Percentiles rank a stretch among this genome's conserved stretches.
Evolutionary conservation across 2,113 vertebrate species (phyloP).

Genomic region (Urocolius indicus): DNA sequence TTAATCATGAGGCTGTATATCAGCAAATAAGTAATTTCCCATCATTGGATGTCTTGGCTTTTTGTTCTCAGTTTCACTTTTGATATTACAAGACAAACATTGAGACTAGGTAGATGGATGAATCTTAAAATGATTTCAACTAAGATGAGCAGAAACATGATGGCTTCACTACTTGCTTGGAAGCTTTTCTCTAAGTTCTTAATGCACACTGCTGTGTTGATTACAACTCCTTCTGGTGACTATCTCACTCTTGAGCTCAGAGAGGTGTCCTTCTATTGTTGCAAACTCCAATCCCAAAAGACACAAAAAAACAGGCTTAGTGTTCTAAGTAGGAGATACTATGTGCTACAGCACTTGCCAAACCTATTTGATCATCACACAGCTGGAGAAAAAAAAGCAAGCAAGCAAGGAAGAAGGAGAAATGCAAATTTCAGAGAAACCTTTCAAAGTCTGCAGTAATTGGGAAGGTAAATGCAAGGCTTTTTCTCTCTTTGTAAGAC

Average conservation of each 20-base stretch:
- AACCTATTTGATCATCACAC: background rate
- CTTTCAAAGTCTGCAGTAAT: conserved; percentile 32
- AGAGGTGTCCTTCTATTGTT: background rate
- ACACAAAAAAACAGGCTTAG: background rate
- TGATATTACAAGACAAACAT: background rate
- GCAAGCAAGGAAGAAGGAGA: background rate
- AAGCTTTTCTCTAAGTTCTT: background rate
- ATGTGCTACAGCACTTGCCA: background rate
- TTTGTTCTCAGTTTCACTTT: background rate
- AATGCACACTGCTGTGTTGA: background rate
- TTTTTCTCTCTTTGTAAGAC: conserved; percentile 45
- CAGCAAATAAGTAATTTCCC: background rate
- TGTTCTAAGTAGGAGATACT: background rate
- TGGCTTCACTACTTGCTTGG: background rate
- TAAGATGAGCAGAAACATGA: background rate
- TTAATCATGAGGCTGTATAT: background rate
- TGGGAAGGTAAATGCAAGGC: conserved; percentile 38
- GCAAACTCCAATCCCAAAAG: background rate
- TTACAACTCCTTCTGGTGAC: background rate
- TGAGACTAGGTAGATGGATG: background rate
- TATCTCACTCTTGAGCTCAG: background rate
- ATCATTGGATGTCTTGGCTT: background rate
- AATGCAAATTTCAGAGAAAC: conserved; percentile 35
- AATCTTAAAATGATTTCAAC: background rate
- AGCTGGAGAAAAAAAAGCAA: conserved; percentile 6